These are phyloP conservation scores for Proales similis DNA, from an alignment of 1,140 invertebrate genomes.

Conservation along the genomic window DNA sequence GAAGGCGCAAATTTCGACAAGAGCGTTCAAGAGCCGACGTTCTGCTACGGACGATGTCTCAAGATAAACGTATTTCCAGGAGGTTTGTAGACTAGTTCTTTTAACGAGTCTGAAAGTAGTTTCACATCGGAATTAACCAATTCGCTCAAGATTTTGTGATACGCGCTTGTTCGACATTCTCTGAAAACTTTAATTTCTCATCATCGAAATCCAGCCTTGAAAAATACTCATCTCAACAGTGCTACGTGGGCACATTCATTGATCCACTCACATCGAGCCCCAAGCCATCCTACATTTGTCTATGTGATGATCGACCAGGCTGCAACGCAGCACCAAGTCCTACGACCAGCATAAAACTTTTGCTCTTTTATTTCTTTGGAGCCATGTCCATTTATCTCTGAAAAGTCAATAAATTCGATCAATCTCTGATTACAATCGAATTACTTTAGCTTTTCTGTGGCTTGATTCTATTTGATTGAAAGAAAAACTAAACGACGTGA, in stretches of 20 bases:
- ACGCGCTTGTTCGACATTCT: conserved; percentile 25
- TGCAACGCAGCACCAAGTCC: conserved; percentile 15
- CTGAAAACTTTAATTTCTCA: conserved; percentile 10
- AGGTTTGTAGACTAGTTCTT: no score
- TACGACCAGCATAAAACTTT: neutral
- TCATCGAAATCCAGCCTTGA: conserved; percentile 7
- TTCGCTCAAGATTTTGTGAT: conserved; percentile 25
- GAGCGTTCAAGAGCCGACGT: neutral
- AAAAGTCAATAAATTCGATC: no score
- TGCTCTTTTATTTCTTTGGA: no score
- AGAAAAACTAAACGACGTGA: no score
- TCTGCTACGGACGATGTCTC: conserved; percentile 21
- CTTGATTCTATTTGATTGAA: no score
- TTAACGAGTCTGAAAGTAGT: no score
- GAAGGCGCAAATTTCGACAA: conserved; percentile 4
- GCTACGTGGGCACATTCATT: conserved; percentile 7
- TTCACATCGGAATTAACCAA: no score
- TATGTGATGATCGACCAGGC: conserved; percentile 25
- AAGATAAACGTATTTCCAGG: conserved; percentile 24
- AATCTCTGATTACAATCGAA: no score
- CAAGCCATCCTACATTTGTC: conserved; percentile 12
- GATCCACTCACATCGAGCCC: conserved; percentile 1
- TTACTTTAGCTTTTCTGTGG: no score
- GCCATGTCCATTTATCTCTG: no score
- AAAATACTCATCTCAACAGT: neutral